phyloP scores from a whole-genome alignment of 2,113 vertebrate species.

The Prochilodus magdalenae region DNA sequence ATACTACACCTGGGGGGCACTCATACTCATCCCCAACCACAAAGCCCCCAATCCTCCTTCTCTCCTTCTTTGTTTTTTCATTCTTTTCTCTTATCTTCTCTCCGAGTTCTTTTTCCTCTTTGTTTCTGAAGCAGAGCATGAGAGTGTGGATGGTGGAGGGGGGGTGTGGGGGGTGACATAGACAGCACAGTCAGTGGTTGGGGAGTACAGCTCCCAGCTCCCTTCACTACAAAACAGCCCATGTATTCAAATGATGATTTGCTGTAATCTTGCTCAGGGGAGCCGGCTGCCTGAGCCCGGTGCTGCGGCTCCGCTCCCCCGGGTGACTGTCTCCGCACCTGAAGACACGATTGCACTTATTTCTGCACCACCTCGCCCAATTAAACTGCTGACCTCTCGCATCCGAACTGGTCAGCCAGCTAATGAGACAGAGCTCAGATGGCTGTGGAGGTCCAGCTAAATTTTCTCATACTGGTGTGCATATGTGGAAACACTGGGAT shows the following conservation, averaged over 20 bases:
- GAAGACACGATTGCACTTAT: slow-evolving; percentile 6
- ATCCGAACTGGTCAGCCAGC: not conserved
- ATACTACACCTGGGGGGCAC: slow-evolving; percentile 10
- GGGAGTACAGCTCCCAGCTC: not conserved
- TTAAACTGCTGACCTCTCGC: slow-evolving; percentile 27
- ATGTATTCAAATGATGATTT: slow-evolving; percentile 29
- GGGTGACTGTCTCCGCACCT: slow-evolving; percentile 18
- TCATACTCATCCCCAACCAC: slow-evolving; percentile 9
- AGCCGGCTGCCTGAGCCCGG: not conserved
- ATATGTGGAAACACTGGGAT: too few species aligned
- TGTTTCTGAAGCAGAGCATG: slow-evolving; percentile 1
- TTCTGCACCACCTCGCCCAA: not conserved
- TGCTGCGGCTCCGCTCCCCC: not conserved
- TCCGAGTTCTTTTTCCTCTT: not conserved
- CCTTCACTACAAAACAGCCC: not conserved
- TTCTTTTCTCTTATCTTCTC: slow-evolving; percentile 25
- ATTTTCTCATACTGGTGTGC: too few species aligned
- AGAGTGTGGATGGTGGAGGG: too few species aligned
- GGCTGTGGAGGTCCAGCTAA: not conserved
- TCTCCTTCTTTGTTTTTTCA: slow-evolving; percentile 7
- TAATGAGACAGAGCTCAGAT: slow-evolving; percentile 18
- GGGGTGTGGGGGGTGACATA: not conserved
- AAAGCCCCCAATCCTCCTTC: not conserved
- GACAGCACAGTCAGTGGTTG: not conserved
- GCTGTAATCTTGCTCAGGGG: slow-evolving; percentile 17